Evolutionary conservation across 30 jellyfish, hydroid and myxozoan species (phyloP), one percentile per base, ranked within the genome.

Genomic region (Calvadosia cruxmelitensis): DNA sequence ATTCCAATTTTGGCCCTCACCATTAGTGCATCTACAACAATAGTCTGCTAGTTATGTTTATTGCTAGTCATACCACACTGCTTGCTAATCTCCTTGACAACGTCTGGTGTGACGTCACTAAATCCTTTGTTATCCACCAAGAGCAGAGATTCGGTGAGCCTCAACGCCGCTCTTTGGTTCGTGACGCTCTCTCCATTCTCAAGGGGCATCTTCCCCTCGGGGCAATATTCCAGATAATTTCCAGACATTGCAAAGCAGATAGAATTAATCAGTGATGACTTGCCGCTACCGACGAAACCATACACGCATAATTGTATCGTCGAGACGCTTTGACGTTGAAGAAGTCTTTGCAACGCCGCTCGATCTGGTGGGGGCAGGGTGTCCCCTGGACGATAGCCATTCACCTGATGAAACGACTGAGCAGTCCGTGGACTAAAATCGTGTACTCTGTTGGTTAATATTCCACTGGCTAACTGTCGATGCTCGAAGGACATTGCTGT

Each of bases 211-310:
- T 73, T 73, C 10, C 84, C 42, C 34, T 75, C 86, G 10, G 84
- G 70, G 1, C 82, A 75, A 49, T 31, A 75, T 66, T 75, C 86
- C 24, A 34, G 1, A 32, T 75, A 75, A 26, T 27, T 67, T 20
- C 86, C 86, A 34, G 35, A 64, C 86, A 75, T 75, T 33, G 76
- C 83, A 31, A 16, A 75, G 50, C 34, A 75, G 27, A 75, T 30
- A 48, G 67, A 10, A 51, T 75, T 75, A 29, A 67, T 29, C 28
- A 75, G 52, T 16, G 86, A 79, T 27, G 84, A 66, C 66, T 75
- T 75, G n/a, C 86, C 86, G 25, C 70, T 29, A 33, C 86, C 86
- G 25, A 78, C 78, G 30, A 64, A 63, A 28, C 86, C 86, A 66
- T 53, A 75, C 52, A 75, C 20, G 24, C 82, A 42, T 5, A 42